Evolutionary conservation across 2,797 vertebrate species (phyloP).

Genomic region (Darevskia mixta): DNA sequence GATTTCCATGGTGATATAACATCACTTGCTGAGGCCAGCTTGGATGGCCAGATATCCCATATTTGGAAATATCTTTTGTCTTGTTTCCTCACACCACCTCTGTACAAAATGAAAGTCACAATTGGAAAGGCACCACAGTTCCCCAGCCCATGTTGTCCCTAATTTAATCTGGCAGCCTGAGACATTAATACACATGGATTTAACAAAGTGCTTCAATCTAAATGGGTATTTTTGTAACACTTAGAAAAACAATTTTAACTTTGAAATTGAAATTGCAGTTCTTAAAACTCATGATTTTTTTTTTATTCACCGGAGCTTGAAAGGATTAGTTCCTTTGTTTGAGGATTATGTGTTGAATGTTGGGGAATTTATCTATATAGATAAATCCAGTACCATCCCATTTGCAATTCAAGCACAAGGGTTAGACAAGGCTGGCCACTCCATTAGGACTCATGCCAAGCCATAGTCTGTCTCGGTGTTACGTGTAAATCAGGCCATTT

Average conservation of each 20-base stretch:
- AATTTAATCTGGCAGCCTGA: background rate
- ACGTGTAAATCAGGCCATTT: too few relatives aligned
- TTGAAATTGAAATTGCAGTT: background rate
- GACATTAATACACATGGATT: background rate
- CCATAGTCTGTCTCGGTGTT: too few relatives aligned
- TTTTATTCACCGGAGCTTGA: background rate
- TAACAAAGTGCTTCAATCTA: background rate
- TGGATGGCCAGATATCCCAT: background rate
- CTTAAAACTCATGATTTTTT: background rate
- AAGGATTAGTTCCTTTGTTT: background rate
- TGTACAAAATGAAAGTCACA: background rate
- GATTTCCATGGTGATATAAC: constrained; percentile 25
- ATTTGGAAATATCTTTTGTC: background rate
- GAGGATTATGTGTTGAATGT: background rate
- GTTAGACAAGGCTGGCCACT: background rate
- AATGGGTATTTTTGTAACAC: background rate
- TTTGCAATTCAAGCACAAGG: background rate
- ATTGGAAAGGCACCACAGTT: background rate
- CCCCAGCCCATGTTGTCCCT: background rate
- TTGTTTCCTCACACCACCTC: background rate
- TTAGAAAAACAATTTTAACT: constrained; percentile 10
- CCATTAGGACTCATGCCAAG: too few relatives aligned
- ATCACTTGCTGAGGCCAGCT: background rate
- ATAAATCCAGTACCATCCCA: background rate
- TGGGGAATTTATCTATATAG: background rate